Base-by-base conservation (phyloP, 2,797 vertebrate species). In the Catostomus latipinnis region DNA sequence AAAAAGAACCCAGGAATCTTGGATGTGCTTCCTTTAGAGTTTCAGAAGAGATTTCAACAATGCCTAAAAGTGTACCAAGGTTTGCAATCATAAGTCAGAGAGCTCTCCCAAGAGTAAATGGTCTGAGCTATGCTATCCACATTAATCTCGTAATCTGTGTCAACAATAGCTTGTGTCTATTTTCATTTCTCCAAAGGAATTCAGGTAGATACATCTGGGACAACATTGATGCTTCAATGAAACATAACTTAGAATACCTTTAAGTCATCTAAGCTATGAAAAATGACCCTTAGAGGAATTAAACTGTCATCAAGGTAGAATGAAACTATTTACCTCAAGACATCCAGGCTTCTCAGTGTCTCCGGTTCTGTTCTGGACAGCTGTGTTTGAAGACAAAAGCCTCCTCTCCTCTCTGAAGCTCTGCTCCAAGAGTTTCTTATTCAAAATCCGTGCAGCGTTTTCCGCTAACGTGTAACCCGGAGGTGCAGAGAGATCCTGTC, bases 381-480 rank as follows among this genome's bases (percentile, higher is more conserved):
- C 91, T 86, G 85, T 90, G 83, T 88, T 89, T 87, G 45, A 90
- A 83, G 87, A 89, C 85, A 77, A 90, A 89, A 93, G 91, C 88
- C 92, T 93, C 89, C 92, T 93, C 87, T 98, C 97, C 82, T 98
- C 98, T 75, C 93, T 92, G 90, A 95, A 94, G 92, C 92, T 94
- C 91, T 97, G 96, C 88, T 98, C 97, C 93, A 97, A 88, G 78
- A 98, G 93, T 92, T 97, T 98, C 92, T 96, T 98, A 84, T 95
- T 96, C 83, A 99, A 95, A 88, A 98, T 95, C 88, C 96, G 95
- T 62, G 97, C 95, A 60, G 97, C 89, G 57, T 96, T 98, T 87
- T 98, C 97, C 0, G 96, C 90, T 85, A 99, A 92, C 0, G 95
- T 96, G 88, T 97, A 97, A 60, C 97, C 97, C 1, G 96, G 97